A percentile compares a stretch with the other conserved stretches of the same genome.
phyloP scores from a whole-genome alignment of 2,113 vertebrate species.

The Pollachius pollachius region DNA sequence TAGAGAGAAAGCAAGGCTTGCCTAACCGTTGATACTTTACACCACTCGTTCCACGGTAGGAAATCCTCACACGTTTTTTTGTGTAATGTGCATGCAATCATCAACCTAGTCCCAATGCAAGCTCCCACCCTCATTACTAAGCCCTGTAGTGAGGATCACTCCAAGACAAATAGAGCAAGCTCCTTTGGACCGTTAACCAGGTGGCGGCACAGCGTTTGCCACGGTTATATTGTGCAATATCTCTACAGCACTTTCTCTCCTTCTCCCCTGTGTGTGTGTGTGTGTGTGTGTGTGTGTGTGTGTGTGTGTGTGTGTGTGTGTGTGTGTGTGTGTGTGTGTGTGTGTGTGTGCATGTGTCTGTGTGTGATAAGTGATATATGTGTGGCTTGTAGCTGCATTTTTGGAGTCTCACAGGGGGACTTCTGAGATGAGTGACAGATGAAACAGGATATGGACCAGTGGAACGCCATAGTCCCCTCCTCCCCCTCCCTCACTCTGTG shows the following conservation, averaged over 20 bases:
- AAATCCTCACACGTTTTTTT: constrained; percentile 24
- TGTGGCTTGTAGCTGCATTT: not conserved
- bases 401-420: not conserved
- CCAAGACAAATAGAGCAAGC: constrained; percentile 18
- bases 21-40: not conserved
- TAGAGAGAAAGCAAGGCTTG: not conserved
- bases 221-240: not conserved
- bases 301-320: not conserved
- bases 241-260: not conserved
- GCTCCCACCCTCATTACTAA: constrained; percentile 41
- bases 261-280: not conserved
- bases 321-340: not conserved
- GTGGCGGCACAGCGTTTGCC: too few species aligned
- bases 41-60: constrained; percentile 12
- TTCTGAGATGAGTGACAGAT: constrained; percentile 16
- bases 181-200: not conserved
- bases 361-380: not conserved
- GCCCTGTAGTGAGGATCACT: constrained; percentile 1
- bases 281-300: constrained; percentile 1
- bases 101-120: constrained; percentile 40
- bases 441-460: constrained; percentile 26
- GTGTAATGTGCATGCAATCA: constrained; percentile 18
- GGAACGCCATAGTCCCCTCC: constrained; percentile 16
- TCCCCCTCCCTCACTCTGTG: constrained; percentile 1
- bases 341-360: not conserved